phyloP scores from a whole-genome alignment of 2,113 vertebrate genomes.

The Etheostoma spectabile region DNA sequence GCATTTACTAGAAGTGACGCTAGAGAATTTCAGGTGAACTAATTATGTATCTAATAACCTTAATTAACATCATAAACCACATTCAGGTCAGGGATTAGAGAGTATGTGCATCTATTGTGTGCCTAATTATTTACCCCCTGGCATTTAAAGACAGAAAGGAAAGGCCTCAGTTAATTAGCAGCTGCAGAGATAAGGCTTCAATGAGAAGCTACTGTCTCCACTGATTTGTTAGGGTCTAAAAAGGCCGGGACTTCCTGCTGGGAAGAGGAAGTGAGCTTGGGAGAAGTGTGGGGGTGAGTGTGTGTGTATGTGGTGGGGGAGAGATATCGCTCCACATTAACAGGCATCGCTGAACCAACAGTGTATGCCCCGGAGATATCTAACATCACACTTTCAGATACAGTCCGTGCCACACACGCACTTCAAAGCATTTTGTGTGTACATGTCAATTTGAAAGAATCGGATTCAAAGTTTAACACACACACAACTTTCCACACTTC shows the following conservation, averaged over 20 bases:
- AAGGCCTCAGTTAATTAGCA: slow-evolving; percentile 63
- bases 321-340: slow-evolving; percentile 51
- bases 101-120: slow-evolving; percentile 42
- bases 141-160: slow-evolving; percentile 44
- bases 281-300: not conserved
- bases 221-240: slow-evolving; percentile 44
- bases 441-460: slow-evolving; percentile 63
- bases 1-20: not conserved
- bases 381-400: slow-evolving; percentile 62
- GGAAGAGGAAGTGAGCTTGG: slow-evolving; percentile 47
- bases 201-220: slow-evolving; percentile 51
- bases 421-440: slow-evolving; percentile 67
- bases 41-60: slow-evolving; percentile 28
- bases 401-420: slow-evolving; percentile 39
- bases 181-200: slow-evolving; percentile 53
- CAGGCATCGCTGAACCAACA: slow-evolving; percentile 42
- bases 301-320: not conserved
- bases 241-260: slow-evolving; percentile 57
- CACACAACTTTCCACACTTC: slow-evolving; percentile 43
- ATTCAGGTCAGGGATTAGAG: slow-evolving; percentile 59
- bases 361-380: slow-evolving; percentile 30
- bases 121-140: slow-evolving; percentile 2
- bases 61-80: slow-evolving; percentile 40
- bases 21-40: slow-evolving; percentile 11
- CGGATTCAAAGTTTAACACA: slow-evolving; percentile 49